These are phyloP conservation scores for Chionomys nivalis DNA, from an alignment of 2,113 vertebrate genomes.

Conservation along the genomic window DNA sequence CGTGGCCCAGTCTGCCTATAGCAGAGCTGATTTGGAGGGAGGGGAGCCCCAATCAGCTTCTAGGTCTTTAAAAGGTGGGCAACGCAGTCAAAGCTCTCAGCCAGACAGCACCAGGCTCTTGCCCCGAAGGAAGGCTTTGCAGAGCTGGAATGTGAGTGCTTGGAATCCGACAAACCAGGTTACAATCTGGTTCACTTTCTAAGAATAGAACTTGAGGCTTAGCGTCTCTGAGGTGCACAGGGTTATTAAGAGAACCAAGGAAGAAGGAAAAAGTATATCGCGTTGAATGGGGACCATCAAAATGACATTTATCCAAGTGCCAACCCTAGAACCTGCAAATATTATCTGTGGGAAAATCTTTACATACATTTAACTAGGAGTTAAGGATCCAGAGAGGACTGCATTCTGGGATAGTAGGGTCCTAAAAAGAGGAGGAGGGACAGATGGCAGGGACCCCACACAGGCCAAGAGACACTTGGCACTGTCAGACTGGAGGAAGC, in stretches of 20 bases:
- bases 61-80: not conserved
- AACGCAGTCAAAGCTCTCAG: fast-evolving
- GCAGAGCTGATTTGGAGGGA: not conserved
- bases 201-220: not conserved
- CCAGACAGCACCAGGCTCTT: not conserved
- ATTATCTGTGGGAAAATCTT: not conserved
- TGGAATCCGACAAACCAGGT: not conserved
- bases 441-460: not conserved
- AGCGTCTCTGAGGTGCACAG: not conserved
- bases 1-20: not conserved
- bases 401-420: not conserved
- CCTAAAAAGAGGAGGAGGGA: not conserved
- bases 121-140: not conserved
- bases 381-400: not conserved
- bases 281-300: not conserved
- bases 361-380: not conserved
- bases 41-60: not conserved
- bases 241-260: not conserved
- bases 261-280: not conserved
- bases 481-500: not conserved
- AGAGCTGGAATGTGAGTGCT: not conserved
- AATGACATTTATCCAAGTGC: not conserved
- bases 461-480: not conserved
- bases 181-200: not conserved
- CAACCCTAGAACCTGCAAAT: not conserved